These are phyloP conservation scores for Peromyscus attwateri DNA, from an alignment of 2,797 vertebrate species.

Conservation along the genomic window DNA sequence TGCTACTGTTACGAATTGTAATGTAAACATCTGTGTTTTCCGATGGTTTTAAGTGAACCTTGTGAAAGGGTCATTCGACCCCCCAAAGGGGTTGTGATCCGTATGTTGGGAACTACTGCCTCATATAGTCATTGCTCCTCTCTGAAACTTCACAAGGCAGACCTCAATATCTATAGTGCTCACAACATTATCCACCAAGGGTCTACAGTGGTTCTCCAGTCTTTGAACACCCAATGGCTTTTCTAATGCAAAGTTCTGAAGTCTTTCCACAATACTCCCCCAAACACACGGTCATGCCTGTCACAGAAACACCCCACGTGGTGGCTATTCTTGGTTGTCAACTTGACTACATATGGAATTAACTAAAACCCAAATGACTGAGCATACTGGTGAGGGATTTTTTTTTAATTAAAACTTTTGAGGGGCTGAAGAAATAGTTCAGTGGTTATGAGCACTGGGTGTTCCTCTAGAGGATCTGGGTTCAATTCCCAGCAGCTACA, in stretches of 20 bases:
- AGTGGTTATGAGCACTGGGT: too few relatives aligned
- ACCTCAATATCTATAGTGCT: not conserved
- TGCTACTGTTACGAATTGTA: not conserved
- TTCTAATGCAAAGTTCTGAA: not conserved
- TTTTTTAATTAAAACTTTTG: not conserved
- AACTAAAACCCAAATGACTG: not conserved
- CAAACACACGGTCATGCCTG: not conserved
- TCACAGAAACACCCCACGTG: not conserved
- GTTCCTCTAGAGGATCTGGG: too few relatives aligned
- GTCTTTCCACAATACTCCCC: not conserved
- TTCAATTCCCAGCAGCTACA: too few relatives aligned
- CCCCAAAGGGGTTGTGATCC: not conserved
- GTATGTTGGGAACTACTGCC: too few relatives aligned
- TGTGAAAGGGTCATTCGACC: not conserved
- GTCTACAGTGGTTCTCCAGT: not conserved
- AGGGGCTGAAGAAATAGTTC: too few relatives aligned
- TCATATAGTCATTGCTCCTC: not conserved
- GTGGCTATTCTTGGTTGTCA: not conserved
- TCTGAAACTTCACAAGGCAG: not conserved
- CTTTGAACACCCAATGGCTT: not conserved
- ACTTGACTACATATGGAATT: not conserved
- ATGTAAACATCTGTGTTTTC: not conserved
- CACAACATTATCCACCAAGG: not conserved
- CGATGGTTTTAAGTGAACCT: not conserved
- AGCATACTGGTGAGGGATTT: not conserved